Conservation (phyloP, 2,888 invertebrate species). For the Cancer borealis region DNA sequence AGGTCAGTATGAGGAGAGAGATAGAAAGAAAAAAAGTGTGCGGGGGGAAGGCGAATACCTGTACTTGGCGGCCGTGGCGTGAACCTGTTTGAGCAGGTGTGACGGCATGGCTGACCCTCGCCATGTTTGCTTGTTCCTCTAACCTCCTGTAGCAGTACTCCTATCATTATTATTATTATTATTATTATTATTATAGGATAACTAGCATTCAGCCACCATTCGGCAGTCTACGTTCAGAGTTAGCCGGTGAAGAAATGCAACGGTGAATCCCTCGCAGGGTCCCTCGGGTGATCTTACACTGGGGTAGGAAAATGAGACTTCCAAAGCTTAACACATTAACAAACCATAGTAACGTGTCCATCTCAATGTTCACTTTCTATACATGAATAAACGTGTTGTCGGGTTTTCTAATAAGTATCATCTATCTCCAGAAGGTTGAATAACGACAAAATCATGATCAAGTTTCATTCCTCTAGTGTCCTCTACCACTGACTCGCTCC, state of each 20-base stretch:
- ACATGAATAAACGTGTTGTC: neutral
- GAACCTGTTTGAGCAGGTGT: slow-evolving; percentile 26
- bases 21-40: neutral
- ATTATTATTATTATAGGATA: neutral
- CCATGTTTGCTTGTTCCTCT: slow-evolving; percentile 10
- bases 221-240: neutral
- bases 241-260: neutral
- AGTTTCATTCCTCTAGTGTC: neutral
- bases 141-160: neutral
- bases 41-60: neutral
- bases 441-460: too few relatives aligned
- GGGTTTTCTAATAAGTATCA: neutral
- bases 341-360: neutral
- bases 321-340: neutral
- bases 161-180: neutral
- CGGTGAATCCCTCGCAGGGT: neutral
- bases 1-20: slow-evolving; percentile 26
- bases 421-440: too few relatives aligned
- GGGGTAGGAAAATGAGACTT: neutral
- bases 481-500: neutral
- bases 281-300: neutral
- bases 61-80: slow-evolving; percentile 26
- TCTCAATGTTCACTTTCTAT: neutral
- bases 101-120: neutral
- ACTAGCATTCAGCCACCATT: neutral